These are phyloP conservation scores for Naja naja DNA, from an alignment of 2,113 vertebrate species.

Conservation along the genomic window DNA sequence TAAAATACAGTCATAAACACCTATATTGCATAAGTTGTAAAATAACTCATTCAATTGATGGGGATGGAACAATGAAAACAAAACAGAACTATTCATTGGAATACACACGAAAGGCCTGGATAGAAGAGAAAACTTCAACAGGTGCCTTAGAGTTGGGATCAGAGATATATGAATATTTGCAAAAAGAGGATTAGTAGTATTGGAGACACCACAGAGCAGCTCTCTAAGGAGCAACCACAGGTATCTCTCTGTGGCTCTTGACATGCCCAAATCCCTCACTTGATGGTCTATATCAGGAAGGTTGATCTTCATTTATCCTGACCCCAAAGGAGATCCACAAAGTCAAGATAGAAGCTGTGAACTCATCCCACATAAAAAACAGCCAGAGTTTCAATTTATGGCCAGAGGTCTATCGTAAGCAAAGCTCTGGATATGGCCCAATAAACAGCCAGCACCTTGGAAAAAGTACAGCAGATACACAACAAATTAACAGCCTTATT, in stretches of 20 bases:
- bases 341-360: neutral
- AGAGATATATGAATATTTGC: neutral
- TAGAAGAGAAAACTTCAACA: neutral
- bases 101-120: neutral
- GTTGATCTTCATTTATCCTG: neutral
- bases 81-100: neutral
- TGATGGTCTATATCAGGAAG: neutral
- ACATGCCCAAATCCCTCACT: neutral
- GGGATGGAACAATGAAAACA: neutral
- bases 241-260: neutral
- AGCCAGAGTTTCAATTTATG: neutral
- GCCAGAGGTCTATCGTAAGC: neutral
- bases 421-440: neutral
- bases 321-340: neutral
- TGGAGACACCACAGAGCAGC: neutral
- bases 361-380: neutral
- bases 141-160: neutral
- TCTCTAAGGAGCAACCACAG: neutral
- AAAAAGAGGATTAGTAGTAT: neutral
- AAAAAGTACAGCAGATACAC: neutral
- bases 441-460: neutral
- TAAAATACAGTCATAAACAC: neutral
- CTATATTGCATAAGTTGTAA: neutral
- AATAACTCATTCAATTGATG: neutral
- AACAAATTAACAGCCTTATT: neutral